Evolutionary conservation across 2,797 vertebrate species (phyloP).

Genomic region (Karalla daura): DNA sequence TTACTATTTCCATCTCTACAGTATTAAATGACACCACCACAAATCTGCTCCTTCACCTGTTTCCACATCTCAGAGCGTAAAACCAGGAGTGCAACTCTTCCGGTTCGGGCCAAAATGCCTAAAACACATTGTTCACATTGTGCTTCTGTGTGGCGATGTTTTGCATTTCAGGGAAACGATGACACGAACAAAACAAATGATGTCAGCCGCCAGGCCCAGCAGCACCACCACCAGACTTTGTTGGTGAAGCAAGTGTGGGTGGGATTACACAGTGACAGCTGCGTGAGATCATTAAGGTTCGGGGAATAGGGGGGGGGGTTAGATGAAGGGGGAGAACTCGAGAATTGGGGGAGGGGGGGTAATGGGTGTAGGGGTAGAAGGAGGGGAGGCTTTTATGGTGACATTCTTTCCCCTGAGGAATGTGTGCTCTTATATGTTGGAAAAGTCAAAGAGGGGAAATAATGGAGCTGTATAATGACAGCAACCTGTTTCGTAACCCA

Average conservation of each 20-base stretch:
- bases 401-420: conserved; percentile 59
- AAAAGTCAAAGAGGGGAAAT: conserved; percentile 1
- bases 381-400: conserved; percentile 41
- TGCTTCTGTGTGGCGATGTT: conserved; percentile 30
- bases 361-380: conserved; percentile 44
- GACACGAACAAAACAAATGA: conserved; percentile 66
- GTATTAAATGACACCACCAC: neutral
- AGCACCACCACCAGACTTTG: conserved; percentile 29
- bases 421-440: neutral
- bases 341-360: conserved; percentile 41
- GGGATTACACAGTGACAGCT: conserved; percentile 80
- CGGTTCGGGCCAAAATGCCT: neutral
- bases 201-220: conserved; percentile 58
- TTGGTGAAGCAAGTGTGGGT: conserved; percentile 54
- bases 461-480: neutral
- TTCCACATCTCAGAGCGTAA: neutral
- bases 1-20: neutral
- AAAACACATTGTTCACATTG: conserved; percentile 6
- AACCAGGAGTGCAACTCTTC: neutral
- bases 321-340: conserved; percentile 14
- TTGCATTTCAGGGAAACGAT: conserved; percentile 59
- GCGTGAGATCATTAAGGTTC: conserved; percentile 72
- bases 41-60: neutral
- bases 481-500: neutral
- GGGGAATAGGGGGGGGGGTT: conserved; percentile 29